Percentiles rank a stretch among this genome's conserved stretches.
These are phyloP conservation scores for Hypsibius dujardini DNA, from an alignment of 1,140 invertebrate genomes.

Conservation along the genomic window DNA sequence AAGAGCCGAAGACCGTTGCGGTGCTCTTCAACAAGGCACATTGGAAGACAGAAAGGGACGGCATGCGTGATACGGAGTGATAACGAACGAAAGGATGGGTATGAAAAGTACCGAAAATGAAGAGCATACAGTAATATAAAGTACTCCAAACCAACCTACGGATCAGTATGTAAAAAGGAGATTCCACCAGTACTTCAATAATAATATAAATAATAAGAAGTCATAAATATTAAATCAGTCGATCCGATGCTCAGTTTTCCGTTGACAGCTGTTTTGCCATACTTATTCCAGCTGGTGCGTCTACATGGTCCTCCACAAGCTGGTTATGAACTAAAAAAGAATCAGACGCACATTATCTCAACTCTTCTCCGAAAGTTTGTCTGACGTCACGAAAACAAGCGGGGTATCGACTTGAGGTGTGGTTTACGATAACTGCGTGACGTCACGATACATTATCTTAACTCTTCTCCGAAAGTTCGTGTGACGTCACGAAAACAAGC, in stretches of 20 bases:
- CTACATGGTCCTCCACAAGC: conserved; percentile 31
- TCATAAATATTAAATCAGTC: neutral
- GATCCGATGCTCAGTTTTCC: neutral
- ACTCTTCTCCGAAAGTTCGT: no score
- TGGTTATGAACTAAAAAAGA: conserved; percentile 35
- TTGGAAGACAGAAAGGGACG: no score
- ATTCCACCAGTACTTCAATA: neutral
- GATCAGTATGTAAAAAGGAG: neutral
- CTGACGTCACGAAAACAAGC: conserved; percentile 26
- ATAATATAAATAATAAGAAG: neutral
- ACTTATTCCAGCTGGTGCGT: no score
- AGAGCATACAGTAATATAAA: neutral
- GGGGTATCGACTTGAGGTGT: neutral
- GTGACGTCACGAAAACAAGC: no score
- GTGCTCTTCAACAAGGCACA: no score
- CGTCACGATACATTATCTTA: no score
- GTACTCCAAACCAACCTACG: neutral
- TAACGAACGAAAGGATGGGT: neutral
- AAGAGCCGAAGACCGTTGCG: no score
- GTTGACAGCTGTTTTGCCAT: neutral
- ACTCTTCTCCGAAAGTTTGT: no score
- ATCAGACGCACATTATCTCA: no score
- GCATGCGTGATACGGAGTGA: neutral
- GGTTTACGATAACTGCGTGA: neutral
- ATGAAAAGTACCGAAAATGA: neutral